Percentiles rank a stretch among this genome's conserved stretches.
Evolutionary conservation across 1,140 invertebrate genomes (phyloP).

Genomic region (Lasioglossum albipes): DNA sequence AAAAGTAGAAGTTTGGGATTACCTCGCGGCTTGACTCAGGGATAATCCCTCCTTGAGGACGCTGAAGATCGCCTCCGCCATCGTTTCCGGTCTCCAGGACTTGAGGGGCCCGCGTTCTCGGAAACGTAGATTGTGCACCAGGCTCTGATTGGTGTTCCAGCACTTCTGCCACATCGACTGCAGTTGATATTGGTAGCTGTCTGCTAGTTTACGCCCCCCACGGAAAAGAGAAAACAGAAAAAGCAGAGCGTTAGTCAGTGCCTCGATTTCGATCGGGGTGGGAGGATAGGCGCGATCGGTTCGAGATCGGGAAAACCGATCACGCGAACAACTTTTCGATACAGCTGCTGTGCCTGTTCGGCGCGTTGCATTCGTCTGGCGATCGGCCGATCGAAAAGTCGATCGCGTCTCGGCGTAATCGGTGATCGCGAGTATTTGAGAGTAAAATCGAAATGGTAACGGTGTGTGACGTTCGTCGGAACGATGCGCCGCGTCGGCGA

Average conservation of each 20-base stretch:
- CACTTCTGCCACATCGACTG: slow-evolving; percentile 97
- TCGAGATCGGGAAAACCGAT: background rate
- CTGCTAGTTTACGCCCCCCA: slow-evolving; percentile 84
- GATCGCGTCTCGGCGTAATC: background rate
- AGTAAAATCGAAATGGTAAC: slow-evolving; percentile 12
- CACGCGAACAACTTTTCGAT: slow-evolving; percentile 1
- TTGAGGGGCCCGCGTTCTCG: slow-evolving; percentile 94
- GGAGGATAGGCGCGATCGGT: background rate
- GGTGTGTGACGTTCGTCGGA: slow-evolving; percentile 30
- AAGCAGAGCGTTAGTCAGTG: slow-evolving; percentile 67
- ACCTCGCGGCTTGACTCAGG: slow-evolving; percentile 90
- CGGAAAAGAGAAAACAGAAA: slow-evolving; percentile 76
- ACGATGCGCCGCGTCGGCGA: slow-evolving; percentile 19
- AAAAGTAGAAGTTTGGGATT: background rate
- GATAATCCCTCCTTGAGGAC: slow-evolving; percentile 94
- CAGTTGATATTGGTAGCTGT: slow-evolving; percentile 95
- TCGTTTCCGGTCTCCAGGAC: slow-evolving; percentile 95
- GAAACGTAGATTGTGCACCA: slow-evolving; percentile 93
- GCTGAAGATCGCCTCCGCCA: slow-evolving; percentile 95
- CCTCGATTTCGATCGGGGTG: background rate
- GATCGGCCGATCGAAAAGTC: slow-evolving; percentile 24
- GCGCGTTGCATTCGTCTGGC: too few relatives aligned
- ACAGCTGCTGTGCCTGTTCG: too few relatives aligned
- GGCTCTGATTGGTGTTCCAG: slow-evolving; percentile 93
- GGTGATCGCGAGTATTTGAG: background rate